Evolutionary conservation across 2,888 invertebrate genomes (phyloP).

Genomic region (Meiosimyza decipiens): DNA sequence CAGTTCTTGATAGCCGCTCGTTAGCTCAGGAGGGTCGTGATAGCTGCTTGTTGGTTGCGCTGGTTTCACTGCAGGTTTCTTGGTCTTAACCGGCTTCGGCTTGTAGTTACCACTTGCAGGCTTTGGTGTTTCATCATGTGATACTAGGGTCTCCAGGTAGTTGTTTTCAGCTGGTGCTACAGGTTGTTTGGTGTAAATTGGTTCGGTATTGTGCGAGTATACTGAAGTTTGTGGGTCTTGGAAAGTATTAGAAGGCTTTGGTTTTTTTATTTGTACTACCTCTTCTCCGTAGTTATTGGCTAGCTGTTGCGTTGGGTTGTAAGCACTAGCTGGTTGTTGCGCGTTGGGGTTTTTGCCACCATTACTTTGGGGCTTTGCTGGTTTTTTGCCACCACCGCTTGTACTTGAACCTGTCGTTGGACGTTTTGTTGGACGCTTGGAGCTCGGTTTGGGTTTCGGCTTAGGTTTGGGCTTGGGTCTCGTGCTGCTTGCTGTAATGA

Average conservation of each 20-base stretch:
- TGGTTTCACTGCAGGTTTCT: not conserved
- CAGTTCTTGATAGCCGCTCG: not conserved
- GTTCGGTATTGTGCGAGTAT: too few relatives aligned
- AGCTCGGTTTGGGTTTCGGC: constrained; percentile 48
- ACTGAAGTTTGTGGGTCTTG: too few relatives aligned
- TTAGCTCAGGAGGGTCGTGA: constrained; percentile 18
- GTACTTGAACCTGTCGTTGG: constrained; percentile 40
- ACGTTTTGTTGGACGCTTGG: constrained; percentile 57
- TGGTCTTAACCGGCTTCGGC: not conserved
- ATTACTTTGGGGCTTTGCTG: constrained; percentile 23
- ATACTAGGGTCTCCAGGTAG: not conserved
- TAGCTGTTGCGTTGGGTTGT: not conserved
- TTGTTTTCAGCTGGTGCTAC: too few relatives aligned
- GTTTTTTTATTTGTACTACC: too few relatives aligned
- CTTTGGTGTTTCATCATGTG: not conserved
- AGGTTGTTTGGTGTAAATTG: too few relatives aligned
- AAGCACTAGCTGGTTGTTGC: constrained; percentile 21
- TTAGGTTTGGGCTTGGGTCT: constrained; percentile 56
- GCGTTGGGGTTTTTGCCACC: constrained; percentile 34
- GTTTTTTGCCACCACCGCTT: constrained; percentile 37
- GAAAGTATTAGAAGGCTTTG: too few relatives aligned
- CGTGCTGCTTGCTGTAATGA: constrained; percentile 67
- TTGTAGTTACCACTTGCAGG: not conserved
- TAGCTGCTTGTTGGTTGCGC: constrained; percentile 29
- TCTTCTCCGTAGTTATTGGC: not conserved